Evolutionary conservation across 1,140 invertebrate genomes (phyloP), one percentile per base, ranked within the genome.

Genomic region (Phymorhynchus buccinoides): DNA sequence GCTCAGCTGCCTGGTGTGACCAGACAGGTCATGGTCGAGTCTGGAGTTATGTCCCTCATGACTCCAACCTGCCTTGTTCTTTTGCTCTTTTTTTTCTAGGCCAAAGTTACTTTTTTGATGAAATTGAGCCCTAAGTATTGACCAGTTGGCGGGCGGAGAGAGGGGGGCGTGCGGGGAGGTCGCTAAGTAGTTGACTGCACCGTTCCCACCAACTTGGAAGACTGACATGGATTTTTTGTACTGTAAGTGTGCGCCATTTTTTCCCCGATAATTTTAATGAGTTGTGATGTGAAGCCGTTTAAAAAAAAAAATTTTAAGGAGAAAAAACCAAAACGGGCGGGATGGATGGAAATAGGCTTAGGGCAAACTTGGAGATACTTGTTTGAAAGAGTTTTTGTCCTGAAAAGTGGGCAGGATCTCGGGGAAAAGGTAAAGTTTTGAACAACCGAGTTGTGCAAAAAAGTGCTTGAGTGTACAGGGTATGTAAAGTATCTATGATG

Each of bases 191-290:
- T 71, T 32, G 35, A 22, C 35, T 75, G 73, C 73, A 37, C 73
- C 18, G 22, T 16, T 37, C 14, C 37, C 32, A 37, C 35, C 9
- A 75, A 75, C 73, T 75, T 81, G 80, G 48, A 32, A 32, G 62
- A 39, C 35, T 52, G 80, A 56, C 80, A 56, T 82, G 80, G 66
- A 82, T 82, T 66, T 82, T 82, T 82, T 82, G 7, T 48, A 66
- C 66, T 41, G 52, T 66, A 66, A 41, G 73, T 75, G 73, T 75
- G 73, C 73, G 73, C 73, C 73, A 75, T 75, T 75, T 75, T 75
- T 75, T 75, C 37, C 68, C 73, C 73, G 73, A 75, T 75, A 75
- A 75, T 75, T 75, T 75, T 75, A 75, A 75, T 75, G 73, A 75
- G 73, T 75, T 75, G 73, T 75, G 73, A 75, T 75, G 73, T 75